Percentiles rank a stretch among this genome's conserved stretches.
These are phyloP conservation scores for Bombylius major DNA, from an alignment of 2,888 invertebrate genomes.

Conservation along the genomic window DNA sequence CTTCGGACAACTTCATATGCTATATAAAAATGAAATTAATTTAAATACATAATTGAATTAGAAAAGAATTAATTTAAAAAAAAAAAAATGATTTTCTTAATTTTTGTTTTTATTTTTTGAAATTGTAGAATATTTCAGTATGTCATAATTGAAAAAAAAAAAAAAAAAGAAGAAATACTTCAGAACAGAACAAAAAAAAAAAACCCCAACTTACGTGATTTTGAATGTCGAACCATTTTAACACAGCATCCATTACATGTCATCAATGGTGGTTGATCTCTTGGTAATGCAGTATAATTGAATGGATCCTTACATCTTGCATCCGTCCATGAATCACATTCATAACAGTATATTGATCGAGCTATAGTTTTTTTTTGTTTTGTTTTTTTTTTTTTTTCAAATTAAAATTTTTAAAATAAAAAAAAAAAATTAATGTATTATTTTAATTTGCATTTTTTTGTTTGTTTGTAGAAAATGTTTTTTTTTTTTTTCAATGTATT, in stretches of 20 bases:
- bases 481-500: too few relatives aligned
- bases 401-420: too few relatives aligned
- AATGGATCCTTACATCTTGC: slow-evolving; percentile 83
- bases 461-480: too few relatives aligned
- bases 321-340: slow-evolving; percentile 89
- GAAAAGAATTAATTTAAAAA: background rate
- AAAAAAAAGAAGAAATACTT: too few relatives aligned
- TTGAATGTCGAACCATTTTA: slow-evolving; percentile 86
- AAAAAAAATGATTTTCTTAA: background rate
- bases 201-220: slow-evolving; percentile 68
- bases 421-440: too few relatives aligned
- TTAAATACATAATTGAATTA: background rate
- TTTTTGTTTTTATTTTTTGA: too few relatives aligned
- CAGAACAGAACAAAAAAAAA: background rate
- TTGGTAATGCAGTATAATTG: slow-evolving; percentile 78
- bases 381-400: slow-evolving; percentile 16
- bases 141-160: too few relatives aligned
- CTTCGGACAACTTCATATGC: slow-evolving; percentile 83
- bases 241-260: slow-evolving; percentile 90
- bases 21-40: slow-evolving; percentile 37
- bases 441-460: too few relatives aligned
- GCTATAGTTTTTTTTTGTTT: slow-evolving; percentile 40
- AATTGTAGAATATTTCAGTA: too few relatives aligned
- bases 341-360: slow-evolving; percentile 83
- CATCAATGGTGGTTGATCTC: slow-evolving; percentile 77